These are phyloP conservation scores for Lacerta agilis DNA, from an alignment of 2,797 vertebrate genomes.

Conservation along the genomic window DNA sequence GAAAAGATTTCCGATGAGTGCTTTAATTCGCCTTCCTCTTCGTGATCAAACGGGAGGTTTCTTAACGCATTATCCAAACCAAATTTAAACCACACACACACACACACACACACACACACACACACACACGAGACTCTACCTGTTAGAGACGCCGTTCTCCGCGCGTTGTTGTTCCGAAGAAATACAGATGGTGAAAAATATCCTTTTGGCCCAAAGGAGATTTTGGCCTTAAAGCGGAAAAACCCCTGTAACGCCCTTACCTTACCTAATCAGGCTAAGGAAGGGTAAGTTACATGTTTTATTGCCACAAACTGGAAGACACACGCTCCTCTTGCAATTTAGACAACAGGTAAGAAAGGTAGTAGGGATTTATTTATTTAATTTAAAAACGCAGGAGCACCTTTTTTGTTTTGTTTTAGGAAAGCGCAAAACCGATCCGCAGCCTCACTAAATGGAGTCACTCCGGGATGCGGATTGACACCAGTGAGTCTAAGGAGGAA, in stretches of 20 bases:
- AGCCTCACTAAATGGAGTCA: background rate
- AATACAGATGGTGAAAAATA: background rate
- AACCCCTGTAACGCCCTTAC: background rate
- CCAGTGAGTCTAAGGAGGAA: fast-evolving
- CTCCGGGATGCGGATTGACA: background rate
- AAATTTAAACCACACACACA: too few species aligned
- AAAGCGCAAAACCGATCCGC: background rate
- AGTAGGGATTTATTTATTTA: background rate
- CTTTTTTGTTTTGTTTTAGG: background rate
- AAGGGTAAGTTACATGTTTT: background rate
- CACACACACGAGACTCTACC: too few species aligned
- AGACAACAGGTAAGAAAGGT: background rate
- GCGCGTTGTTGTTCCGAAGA: too few species aligned
- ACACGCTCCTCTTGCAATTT: fast-evolving
- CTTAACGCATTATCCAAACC: background rate
- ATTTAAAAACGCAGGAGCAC: background rate
- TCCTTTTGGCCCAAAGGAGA: background rate
- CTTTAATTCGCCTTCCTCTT: background rate
- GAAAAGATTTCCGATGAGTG: background rate
- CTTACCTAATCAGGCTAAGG: background rate
- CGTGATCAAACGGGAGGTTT: background rate
- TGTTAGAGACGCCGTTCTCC: background rate
- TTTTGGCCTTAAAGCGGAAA: background rate
- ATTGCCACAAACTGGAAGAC: background rate
- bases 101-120: too few species aligned